Evolutionary conservation across 2,113 vertebrate species (phyloP).

Genomic region (Taurulus bubalis): DNA sequence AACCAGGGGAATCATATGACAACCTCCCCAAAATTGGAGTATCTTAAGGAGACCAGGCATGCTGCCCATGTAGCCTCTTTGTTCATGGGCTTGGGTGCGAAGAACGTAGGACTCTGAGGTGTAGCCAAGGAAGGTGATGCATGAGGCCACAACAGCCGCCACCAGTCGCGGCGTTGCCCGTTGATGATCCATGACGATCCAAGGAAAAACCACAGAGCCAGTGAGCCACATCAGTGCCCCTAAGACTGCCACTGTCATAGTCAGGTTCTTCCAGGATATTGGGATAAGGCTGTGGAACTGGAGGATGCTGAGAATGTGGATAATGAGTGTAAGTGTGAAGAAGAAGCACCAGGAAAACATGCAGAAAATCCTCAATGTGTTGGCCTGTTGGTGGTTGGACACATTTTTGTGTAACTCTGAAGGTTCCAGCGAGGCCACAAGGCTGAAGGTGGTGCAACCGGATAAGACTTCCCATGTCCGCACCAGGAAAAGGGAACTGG

Average conservation of each 20-base stretch:
- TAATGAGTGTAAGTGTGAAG: conserved; percentile 79
- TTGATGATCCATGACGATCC: conserved; percentile 31
- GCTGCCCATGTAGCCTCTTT: conserved; percentile 84
- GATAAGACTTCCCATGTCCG: conserved; percentile 76
- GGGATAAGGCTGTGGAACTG: conserved; percentile 84
- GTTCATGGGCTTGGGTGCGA: conserved; percentile 60
- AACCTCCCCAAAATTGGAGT: conserved; percentile 78
- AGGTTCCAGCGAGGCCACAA: conserved; percentile 53
- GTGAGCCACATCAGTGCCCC: conserved; percentile 75
- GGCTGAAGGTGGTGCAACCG: conserved; percentile 79
- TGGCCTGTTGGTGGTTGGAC: accelerated
- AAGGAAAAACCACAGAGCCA: conserved; percentile 69
- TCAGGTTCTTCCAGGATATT: conserved; percentile 86
- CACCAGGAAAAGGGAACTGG: conserved; percentile 77
- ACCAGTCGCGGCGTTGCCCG: accelerated
- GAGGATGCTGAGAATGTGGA: conserved; percentile 79
- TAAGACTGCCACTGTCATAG: conserved; percentile 70
- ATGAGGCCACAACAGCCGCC: conserved; percentile 63
- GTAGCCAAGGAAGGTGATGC: conserved; percentile 77
- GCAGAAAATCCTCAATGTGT: conserved; percentile 67
- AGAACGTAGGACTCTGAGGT: conserved; percentile 71
- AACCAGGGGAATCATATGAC: conserved; percentile 70
- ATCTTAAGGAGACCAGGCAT: conserved; percentile 81
- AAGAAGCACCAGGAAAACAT: conserved; percentile 85
- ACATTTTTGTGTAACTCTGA: accelerated